phyloP scores from a whole-genome alignment of 2,113 vertebrate genomes.

The Crypturellus undulatus region DNA sequence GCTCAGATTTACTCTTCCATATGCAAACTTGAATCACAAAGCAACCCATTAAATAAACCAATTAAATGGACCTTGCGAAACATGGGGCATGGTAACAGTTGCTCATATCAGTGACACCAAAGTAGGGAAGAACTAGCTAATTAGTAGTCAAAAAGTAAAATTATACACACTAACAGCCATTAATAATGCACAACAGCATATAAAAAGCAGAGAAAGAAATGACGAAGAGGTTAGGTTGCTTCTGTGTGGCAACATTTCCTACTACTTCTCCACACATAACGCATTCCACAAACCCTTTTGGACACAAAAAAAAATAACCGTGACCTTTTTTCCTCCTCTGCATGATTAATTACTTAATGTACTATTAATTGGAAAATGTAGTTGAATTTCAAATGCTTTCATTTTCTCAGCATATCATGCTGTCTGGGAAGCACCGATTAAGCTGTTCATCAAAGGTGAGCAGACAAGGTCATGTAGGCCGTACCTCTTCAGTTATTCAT shows the following conservation, averaged over 20 bases:
- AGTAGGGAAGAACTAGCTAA: neutral
- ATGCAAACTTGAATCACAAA: neutral
- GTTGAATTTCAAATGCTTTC: slow-evolving; percentile 91
- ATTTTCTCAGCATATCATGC: slow-evolving; percentile 89
- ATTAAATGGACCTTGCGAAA: neutral
- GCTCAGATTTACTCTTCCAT: neutral
- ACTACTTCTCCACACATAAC: neutral
- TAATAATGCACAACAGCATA: neutral
- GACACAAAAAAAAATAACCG: slow-evolving; percentile 72
- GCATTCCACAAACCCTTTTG: slow-evolving; percentile 54
- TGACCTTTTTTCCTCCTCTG: slow-evolving; percentile 83
- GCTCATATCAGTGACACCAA: neutral
- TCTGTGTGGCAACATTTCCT: slow-evolving; percentile 24
- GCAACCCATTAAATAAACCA: neutral
- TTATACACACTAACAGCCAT: neutral
- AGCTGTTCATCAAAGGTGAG: slow-evolving; percentile 83
- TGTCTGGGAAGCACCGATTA: slow-evolving; percentile 85
- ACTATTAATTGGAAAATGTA: slow-evolving; percentile 91
- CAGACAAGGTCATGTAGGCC: slow-evolving; percentile 81
- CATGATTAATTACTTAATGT: slow-evolving; percentile 98
- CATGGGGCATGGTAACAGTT: neutral
- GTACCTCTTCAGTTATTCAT: slow-evolving; percentile 81
- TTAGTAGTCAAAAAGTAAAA: slow-evolving; percentile 5
- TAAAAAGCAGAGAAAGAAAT: neutral
- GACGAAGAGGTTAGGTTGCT: neutral